Percentiles rank a stretch among this genome's conserved stretches.
phyloP scores from a whole-genome alignment of 2,888 invertebrate genomes.

The Drosophila leonis region DNA sequence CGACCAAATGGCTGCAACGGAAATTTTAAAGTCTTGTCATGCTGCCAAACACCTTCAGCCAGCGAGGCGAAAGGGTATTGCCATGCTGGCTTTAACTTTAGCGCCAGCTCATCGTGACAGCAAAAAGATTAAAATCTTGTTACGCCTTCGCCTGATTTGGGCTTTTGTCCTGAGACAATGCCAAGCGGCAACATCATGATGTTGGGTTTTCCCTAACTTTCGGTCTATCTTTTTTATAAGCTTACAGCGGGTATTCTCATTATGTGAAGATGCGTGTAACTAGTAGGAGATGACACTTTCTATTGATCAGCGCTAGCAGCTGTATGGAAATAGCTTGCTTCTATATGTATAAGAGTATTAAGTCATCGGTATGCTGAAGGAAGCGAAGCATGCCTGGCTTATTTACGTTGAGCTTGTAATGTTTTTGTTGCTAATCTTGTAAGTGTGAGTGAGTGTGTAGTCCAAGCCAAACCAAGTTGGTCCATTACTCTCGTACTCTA shows the following conservation, averaged over 20 bases:
- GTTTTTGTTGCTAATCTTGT: conserved; percentile 7
- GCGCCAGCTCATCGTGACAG: conserved; percentile 72
- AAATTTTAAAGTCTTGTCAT: conserved; percentile 68
- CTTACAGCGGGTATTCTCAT: too few relatives aligned
- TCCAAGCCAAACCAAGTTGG: background rate
- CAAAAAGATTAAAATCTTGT: conserved; percentile 74
- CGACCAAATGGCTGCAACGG: conserved; percentile 71
- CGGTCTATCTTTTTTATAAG: background rate
- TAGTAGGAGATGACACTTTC: background rate
- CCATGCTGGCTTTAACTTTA: conserved; percentile 59
- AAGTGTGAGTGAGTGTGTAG: background rate
- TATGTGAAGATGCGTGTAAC: background rate
- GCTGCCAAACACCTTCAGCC: conserved; percentile 44
- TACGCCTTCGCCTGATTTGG: conserved; percentile 72
- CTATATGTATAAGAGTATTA: background rate
- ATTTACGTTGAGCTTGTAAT: conserved; percentile 17
- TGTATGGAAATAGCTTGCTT: background rate
- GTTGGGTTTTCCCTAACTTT: conserved; percentile 30
- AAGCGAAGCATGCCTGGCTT: background rate
- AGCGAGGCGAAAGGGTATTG: conserved; percentile 49
- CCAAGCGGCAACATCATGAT: conserved; percentile 40
- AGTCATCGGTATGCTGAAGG: background rate
- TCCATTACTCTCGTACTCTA: conserved; percentile 34
- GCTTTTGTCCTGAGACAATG: conserved; percentile 50
- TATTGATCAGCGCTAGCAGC: background rate